These are phyloP conservation scores for Himalopsyche kuldschensis DNA, from an alignment of 2,888 invertebrate genomes.

Conservation along the genomic window DNA sequence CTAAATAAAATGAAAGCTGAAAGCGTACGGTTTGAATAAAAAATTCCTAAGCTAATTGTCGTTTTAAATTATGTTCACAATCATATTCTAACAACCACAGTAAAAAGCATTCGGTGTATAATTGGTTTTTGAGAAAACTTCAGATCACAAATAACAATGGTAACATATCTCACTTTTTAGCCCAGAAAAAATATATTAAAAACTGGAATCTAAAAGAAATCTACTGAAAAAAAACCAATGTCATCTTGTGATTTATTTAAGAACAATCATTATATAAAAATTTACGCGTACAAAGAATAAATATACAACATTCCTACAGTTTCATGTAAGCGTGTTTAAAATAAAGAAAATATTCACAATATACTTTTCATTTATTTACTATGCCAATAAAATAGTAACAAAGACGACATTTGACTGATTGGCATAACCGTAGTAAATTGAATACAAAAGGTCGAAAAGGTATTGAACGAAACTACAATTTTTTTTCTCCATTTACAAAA, in stretches of 20 bases:
- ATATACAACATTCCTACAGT: background rate
- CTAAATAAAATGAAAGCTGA: slow-evolving; percentile 27
- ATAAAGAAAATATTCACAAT: background rate
- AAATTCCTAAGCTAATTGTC: background rate
- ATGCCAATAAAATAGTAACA: too few relatives aligned
- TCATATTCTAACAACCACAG: slow-evolving; percentile 19
- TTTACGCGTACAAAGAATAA: background rate
- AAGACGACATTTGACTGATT: too few relatives aligned
- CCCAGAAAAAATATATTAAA: background rate
- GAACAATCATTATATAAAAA: slow-evolving; percentile 42
- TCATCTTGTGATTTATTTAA: background rate
- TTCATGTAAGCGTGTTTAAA: background rate
- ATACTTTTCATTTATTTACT: background rate
- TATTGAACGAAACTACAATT: background rate
- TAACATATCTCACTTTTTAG: background rate
- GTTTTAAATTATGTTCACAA: slow-evolving; percentile 21
- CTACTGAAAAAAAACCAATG: slow-evolving; percentile 19
- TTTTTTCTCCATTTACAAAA: background rate
- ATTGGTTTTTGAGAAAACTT: background rate
- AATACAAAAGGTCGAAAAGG: background rate
- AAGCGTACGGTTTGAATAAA: slow-evolving; percentile 23
- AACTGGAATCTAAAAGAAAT: background rate
- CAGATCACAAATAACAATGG: background rate
- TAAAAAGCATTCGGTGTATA: background rate
- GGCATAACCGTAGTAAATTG: too few relatives aligned